Base-by-base conservation (phyloP, 1,140 invertebrate genomes). In the Rhynchophorus ferrugineus region DNA sequence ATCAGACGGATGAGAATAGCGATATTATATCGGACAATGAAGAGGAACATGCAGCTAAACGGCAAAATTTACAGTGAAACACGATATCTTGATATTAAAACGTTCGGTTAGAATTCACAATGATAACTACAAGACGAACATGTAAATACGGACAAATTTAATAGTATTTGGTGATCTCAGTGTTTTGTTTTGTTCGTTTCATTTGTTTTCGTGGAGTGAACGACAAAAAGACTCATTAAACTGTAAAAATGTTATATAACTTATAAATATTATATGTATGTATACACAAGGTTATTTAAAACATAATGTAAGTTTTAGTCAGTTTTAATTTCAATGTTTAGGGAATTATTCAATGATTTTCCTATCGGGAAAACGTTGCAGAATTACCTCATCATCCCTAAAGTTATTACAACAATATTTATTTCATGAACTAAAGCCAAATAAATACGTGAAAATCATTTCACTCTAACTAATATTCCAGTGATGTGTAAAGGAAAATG, bases 1-100 rank as follows among this genome's bases (percentile, higher is more conserved):
- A 86, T 54, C 68, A 70, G 56, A 69, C 67, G 3, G 68, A 70
- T 37, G 68, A 70, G 52, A 69, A 70, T 50, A 69, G 67, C 50
- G 68, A 70, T 56, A 61, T 69, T 36, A 64, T 70, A 56, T 70
- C 68, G n/a, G 68, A 70, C 44, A 61, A 59, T 39, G 68, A 70
- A 58, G 68, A 70, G 18, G 66, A 68, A 48, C 64, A 67, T 37
- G 52, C 58, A 41, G 61, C 61, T 8, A 68, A 68, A 59, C 58
- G 64, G 49, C 66, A 64, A 46, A 68, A 67, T 49, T 43, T 68
- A n/a, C 66, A 68, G 61, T 68, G 63, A 66, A 45, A 56, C 22
- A 44, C 29, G 17, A 21, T 37, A 34, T 48, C 21, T 16, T 20
- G 42, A 44, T 33, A 39, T 19, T 18, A 33, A 24, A 45, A 45